These are phyloP conservation scores for Fregata magnificens DNA, from an alignment of 2,113 vertebrate genomes.

Conservation along the genomic window DNA sequence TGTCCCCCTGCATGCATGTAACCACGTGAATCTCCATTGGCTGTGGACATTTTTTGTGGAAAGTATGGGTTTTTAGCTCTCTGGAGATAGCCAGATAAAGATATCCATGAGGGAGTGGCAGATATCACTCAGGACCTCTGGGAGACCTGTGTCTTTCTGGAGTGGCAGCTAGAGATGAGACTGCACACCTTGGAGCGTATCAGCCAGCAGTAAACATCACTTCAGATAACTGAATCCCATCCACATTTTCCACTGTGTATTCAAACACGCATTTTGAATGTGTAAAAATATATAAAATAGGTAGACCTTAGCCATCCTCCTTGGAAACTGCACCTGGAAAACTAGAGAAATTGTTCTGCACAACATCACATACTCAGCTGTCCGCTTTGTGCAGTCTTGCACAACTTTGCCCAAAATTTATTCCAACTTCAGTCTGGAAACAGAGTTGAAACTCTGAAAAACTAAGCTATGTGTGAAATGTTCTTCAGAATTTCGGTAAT, in stretches of 20 bases:
- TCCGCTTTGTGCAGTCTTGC: background rate
- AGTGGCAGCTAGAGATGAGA: background rate
- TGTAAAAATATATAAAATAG: background rate
- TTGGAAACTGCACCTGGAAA: background rate
- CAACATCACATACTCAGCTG: background rate
- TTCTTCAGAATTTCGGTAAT: background rate
- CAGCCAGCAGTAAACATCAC: background rate
- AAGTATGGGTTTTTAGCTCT: background rate
- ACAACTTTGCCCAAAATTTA: background rate
- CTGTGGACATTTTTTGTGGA: background rate
- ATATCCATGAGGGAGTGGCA: background rate
- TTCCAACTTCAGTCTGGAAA: background rate
- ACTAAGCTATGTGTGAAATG: background rate
- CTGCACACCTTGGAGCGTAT: background rate
- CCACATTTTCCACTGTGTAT: background rate
- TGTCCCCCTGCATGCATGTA: background rate
- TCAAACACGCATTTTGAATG: background rate
- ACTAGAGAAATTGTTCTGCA: background rate
- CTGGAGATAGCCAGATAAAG: background rate
- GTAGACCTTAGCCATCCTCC: background rate
- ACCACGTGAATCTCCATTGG: background rate
- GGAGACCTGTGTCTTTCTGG: background rate
- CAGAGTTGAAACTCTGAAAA: fast-evolving
- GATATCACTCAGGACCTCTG: background rate
- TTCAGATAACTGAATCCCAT: background rate